Evolutionary conservation across 1,140 invertebrate species (phyloP), one percentile per base, ranked within the genome.

Genomic region (Luehdorfia chinensis): DNA sequence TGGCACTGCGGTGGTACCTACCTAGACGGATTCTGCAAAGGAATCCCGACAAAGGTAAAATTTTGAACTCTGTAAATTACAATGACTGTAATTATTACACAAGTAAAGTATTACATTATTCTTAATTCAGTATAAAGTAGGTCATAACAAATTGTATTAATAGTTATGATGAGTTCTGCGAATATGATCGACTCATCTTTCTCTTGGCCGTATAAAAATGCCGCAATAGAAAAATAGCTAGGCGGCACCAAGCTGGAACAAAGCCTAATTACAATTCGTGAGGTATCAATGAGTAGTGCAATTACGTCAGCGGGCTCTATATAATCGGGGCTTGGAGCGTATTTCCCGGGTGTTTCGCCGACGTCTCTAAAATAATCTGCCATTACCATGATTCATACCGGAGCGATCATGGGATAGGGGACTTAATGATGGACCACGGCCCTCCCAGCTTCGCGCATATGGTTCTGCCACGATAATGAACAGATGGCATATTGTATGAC

Each of bases 321-420:
- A 64, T 75, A 78, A 80, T 84, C 64, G 72, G 52, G 56, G 61
- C 59, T 60, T 48, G 59, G 66, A 62, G 75, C 65, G 61, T 66
- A 63, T 76, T 83, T 77, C 74, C 66, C 69, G 65, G 66, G 68
- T 77, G 69, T 78, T 77, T 79, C 73, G 64, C 63, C 61, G 68
- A 69, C 67, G 69, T 67, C 68, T 70, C 76, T 75, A 71, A 75
- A 77, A 80, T 80, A 78, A 84, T 80, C 62, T 80, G 74, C 75
- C 71, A 84, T 84, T 84, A 84, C 63, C 71, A 78, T 78, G 79
- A 77, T 84, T 84, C 78, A 80, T 84, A 79, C 75, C 66, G 62
- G 60, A 66, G 52, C 71, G 71, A 77, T 78, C 70, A 68, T 61
- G 54, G 62, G 57, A 68, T 61, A 55, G 62, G 57, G 59, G 50